These are phyloP conservation scores for Venustaconcha ellipsiformis DNA, from an alignment of 1,140 invertebrate genomes.

Conservation along the genomic window DNA sequence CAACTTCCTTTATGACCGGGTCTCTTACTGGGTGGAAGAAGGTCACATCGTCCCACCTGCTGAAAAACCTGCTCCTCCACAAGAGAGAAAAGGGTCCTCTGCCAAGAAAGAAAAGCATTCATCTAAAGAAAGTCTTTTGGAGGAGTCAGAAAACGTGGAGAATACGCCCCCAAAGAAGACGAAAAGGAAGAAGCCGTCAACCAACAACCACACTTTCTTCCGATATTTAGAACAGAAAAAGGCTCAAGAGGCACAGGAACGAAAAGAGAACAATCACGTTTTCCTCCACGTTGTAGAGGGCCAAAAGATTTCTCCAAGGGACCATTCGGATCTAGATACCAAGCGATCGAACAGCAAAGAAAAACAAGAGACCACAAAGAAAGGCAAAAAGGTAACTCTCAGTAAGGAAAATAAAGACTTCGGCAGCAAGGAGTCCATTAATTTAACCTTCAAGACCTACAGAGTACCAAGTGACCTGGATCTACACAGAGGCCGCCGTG, in stretches of 20 bases:
- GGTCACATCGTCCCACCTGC: conserved; percentile 13
- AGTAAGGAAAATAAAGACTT: conserved; percentile 6
- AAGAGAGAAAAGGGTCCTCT: conserved; percentile 22
- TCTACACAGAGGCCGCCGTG: conserved; percentile 12
- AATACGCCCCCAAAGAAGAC: conserved; percentile 7
- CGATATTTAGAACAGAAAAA: conserved; percentile 22
- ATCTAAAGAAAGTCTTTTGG: conserved; percentile 21
- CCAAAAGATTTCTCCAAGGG: conserved; percentile 20
- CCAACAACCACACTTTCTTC: conserved; percentile 13
- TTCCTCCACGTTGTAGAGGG: conserved; percentile 30
- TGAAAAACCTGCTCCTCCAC: conserved; percentile 14
- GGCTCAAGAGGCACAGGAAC: conserved; percentile 22
- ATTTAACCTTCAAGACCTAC: conserved; percentile 19
- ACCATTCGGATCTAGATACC: conserved; percentile 18
- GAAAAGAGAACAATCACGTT: conserved; percentile 10
- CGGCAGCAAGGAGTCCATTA: conserved; percentile 27
- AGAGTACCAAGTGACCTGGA: conserved; percentile 17
- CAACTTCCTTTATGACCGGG: conserved; percentile 28
- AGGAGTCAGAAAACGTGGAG: conserved; percentile 23
- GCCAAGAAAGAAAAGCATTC: conserved; percentile 1
- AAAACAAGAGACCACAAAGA: neutral
- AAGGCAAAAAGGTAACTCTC: conserved; percentile 2
- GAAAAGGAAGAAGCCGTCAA: conserved; percentile 13
- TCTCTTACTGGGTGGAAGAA: conserved; percentile 26
- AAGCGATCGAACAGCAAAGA: conserved; percentile 9